Evolutionary conservation across 1,140 invertebrate genomes (phyloP).

Genomic region (Chlorops oryzae): DNA sequence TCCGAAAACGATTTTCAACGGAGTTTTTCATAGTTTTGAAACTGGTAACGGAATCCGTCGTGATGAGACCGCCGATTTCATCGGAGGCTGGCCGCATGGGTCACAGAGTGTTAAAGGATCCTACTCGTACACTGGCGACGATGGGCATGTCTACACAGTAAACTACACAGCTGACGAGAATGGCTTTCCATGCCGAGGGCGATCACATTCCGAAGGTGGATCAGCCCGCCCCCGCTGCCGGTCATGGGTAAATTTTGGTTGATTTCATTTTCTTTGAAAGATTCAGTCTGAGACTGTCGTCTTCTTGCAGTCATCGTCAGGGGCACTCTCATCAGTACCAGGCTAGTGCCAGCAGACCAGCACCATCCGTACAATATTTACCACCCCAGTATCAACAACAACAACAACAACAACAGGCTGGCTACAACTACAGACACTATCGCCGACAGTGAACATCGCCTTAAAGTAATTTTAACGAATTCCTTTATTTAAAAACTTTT

Average conservation of each 20-base stretch:
- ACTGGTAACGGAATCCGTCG: conserved; percentile 56
- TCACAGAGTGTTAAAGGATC: conserved; percentile 58
- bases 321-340: background rate
- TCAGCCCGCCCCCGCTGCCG: conserved; percentile 56
- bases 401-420: background rate
- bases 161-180: conserved; percentile 63
- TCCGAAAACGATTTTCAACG: too few relatives aligned
- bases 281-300: background rate
- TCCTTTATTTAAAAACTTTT: conserved; percentile 3
- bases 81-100: conserved; percentile 49
- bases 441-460: background rate
- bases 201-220: conserved; percentile 76
- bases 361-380: conserved; percentile 7
- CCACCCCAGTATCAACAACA: background rate
- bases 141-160: conserved; percentile 59
- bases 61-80: conserved; percentile 52
- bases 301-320: background rate
- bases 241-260: too few relatives aligned
- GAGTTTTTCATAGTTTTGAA: conserved; percentile 50
- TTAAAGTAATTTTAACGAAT: background rate
- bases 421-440: conserved; percentile 3
- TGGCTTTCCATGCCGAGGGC: conserved; percentile 58
- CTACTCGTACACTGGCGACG: conserved; percentile 56
- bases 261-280: background rate
- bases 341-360: background rate